Evolutionary conservation across 1,140 invertebrate species (phyloP).

Genomic region (Sarcophaga peregrina): DNA sequence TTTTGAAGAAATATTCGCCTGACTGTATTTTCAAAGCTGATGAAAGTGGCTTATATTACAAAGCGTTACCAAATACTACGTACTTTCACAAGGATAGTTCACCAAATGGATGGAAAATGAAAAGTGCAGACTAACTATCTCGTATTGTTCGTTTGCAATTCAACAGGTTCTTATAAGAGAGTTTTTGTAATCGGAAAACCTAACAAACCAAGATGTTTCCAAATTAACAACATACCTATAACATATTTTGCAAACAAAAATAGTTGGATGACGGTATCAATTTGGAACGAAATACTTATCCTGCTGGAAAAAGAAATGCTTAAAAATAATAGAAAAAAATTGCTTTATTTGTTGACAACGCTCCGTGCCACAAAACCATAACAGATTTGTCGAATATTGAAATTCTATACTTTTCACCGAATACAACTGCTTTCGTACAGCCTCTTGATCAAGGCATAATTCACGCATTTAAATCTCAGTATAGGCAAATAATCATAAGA

Average conservation of each 20-base stretch:
- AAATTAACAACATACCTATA: neutral
- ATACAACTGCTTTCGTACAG: neutral
- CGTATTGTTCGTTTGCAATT: neutral
- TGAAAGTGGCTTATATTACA: slow-evolving; percentile 31
- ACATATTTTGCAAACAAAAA: neutral
- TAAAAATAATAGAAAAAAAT: neutral
- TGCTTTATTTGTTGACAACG: neutral
- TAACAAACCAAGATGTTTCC: neutral
- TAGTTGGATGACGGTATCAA: neutral
- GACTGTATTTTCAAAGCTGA: slow-evolving; percentile 31
- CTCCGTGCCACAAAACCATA: neutral
- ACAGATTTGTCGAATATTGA: neutral
- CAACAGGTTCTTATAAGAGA: neutral
- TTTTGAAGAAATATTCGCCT: neutral
- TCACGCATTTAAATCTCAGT: neutral
- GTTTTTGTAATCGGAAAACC: neutral
- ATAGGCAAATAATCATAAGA: neutral
- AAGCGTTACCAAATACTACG: slow-evolving; percentile 20
- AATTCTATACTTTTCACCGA: neutral
- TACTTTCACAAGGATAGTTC: neutral
- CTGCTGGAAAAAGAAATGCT: neutral
- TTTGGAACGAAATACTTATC: neutral
- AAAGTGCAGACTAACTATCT: neutral
- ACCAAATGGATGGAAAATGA: neutral
- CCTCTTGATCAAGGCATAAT: neutral